Evolutionary conservation across 1,140 invertebrate genomes (phyloP).

Genomic region (Hycleus cichorii): DNA sequence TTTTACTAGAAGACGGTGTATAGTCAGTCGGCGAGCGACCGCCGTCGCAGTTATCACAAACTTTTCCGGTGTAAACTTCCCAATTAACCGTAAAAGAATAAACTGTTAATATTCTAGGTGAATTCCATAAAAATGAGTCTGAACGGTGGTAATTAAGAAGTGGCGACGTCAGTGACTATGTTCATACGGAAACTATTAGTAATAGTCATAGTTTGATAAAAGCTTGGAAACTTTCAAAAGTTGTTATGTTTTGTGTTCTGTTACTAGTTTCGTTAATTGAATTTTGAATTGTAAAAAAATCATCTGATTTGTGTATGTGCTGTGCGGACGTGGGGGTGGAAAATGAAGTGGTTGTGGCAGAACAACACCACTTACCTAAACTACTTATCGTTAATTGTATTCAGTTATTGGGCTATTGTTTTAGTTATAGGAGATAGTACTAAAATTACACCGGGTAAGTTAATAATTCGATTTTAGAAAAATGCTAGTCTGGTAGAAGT

Average conservation of each 20-base stretch:
- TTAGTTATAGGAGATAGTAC: constrained; percentile 12
- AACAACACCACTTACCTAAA: constrained; percentile 11
- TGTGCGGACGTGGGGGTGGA: not conserved
- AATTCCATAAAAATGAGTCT: no score
- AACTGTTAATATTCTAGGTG: not conserved
- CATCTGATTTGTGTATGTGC: constrained; percentile 3
- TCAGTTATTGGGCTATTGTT: constrained; percentile 15
- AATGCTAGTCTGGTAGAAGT: not conserved
- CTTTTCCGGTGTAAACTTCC: not conserved
- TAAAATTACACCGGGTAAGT: constrained; percentile 13
- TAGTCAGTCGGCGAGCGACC: constrained; percentile 10
- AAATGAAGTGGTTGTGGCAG: constrained; percentile 17
- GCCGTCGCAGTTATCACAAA: not conserved
- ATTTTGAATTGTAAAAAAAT: not conserved
- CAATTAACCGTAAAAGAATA: not conserved
- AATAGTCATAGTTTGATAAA: no score
- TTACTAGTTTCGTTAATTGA: constrained; percentile 4
- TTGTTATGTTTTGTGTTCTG: constrained; percentile 16
- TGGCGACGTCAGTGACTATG: no score
- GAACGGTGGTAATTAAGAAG: no score
- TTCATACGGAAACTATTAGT: no score
- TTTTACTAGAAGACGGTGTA: no score
- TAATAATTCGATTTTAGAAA: not conserved
- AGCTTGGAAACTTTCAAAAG: no score
- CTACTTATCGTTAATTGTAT: constrained; percentile 12